Conservation (phyloP, 2,888 invertebrate genomes). For the Megalurothrips usitatus region DNA sequence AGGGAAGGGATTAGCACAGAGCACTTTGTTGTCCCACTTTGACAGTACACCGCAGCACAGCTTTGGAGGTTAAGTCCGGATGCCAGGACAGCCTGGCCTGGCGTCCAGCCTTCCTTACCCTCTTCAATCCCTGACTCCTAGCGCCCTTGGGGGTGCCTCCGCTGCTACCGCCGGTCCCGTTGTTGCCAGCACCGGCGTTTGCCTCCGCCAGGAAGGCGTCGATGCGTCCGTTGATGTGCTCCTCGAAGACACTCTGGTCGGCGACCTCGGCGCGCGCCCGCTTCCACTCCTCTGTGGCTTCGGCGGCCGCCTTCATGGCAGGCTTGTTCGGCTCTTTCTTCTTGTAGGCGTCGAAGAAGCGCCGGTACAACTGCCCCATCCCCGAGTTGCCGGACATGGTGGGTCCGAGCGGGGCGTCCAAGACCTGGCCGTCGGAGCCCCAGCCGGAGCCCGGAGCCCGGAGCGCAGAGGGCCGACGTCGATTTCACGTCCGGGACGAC, state of each 20-base stretch:
- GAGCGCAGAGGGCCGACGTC: not conserved
- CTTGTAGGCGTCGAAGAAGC: conserved; percentile 16
- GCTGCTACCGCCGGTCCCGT: not conserved
- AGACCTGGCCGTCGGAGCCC: no score
- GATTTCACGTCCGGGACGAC: not conserved
- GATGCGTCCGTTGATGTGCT: not conserved
- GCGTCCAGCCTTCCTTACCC: not conserved
- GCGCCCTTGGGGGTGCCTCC: not conserved
- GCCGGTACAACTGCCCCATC: not conserved
- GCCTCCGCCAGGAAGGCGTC: not conserved
- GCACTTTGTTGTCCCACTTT: not conserved
- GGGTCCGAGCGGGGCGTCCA: no score
- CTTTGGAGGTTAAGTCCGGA: not conserved
- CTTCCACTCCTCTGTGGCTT: conserved; percentile 14
- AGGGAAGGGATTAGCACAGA: no score
- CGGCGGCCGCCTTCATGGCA: not conserved
- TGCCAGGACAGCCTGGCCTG: not conserved
- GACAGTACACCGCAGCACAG: not conserved
- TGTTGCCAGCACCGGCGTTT: not conserved
- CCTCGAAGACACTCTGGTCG: not conserved
- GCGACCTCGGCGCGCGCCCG: not conserved
- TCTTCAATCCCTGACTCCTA: no score
- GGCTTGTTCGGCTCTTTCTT: not conserved
- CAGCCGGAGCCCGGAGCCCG: no score
- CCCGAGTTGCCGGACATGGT: not conserved